These are phyloP conservation scores for Spinus olivaceus DNA, from an alignment of 2,797 vertebrate species.

Conservation along the genomic window DNA sequence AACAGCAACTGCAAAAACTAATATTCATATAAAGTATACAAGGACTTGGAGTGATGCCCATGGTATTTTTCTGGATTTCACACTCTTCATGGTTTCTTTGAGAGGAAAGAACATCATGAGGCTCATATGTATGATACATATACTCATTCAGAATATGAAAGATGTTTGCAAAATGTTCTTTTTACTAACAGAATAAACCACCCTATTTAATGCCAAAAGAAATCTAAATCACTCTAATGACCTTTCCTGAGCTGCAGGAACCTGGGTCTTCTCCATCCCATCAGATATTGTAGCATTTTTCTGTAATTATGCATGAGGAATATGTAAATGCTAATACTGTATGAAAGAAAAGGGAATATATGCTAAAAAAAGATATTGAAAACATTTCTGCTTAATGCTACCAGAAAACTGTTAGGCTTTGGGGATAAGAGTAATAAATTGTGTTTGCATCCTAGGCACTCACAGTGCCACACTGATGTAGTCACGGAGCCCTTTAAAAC, in stretches of 20 bases:
- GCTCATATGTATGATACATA: neutral
- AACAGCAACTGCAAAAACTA: neutral
- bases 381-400: neutral
- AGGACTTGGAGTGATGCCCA: neutral
- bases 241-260: neutral
- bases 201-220: neutral
- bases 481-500: neutral
- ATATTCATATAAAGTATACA: neutral
- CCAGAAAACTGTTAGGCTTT: neutral
- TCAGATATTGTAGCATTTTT: neutral
- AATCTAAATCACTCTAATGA: neutral
- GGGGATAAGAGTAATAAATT: neutral
- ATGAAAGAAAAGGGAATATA: neutral
- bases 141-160: neutral
- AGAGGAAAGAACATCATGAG: neutral
- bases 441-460: neutral
- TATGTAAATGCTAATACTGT: neutral
- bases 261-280: neutral
- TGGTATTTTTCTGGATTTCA: neutral
- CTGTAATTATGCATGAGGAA: neutral
- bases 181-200: neutral
- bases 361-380: neutral
- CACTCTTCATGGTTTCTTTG: neutral
- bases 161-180: neutral
- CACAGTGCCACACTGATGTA: accelerated